A percentile compares a stretch with the other conserved stretches of the same genome.
phyloP scores from a whole-genome alignment of 1,140 invertebrate genomes.

The Tyrophagus putrescentiae region DNA sequence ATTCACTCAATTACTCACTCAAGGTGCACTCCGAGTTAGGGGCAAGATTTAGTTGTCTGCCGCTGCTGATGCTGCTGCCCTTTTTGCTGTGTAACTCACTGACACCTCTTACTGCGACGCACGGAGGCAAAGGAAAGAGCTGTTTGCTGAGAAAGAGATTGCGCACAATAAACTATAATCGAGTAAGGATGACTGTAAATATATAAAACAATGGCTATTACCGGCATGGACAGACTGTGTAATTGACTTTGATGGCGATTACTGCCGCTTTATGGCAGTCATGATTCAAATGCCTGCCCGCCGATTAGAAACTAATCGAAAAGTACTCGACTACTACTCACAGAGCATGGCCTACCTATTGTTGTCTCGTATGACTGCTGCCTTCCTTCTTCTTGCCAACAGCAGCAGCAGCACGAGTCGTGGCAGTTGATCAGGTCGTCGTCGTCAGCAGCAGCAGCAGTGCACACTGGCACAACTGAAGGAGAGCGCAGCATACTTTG shows the following conservation, averaged over 20 bases:
- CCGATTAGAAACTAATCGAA: constrained; percentile 7
- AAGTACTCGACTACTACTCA: neutral
- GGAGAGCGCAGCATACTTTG: no score
- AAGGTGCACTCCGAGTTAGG: neutral
- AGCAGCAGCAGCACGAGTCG: no score
- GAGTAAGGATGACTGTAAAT: constrained; percentile 10
- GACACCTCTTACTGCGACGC: constrained; percentile 3
- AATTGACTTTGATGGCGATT: constrained; percentile 7
- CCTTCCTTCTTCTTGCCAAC: no score
- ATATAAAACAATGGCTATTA: constrained; percentile 9
- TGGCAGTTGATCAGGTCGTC: no score
- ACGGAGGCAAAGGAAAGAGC: no score
- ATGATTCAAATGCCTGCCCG: constrained; percentile 6
- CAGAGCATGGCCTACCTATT: neutral
- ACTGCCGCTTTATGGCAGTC: neutral
- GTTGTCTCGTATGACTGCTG: no score
- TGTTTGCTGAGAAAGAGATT: no score
- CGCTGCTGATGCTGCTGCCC: no score
- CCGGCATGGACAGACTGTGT: neutral
- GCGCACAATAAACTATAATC: constrained; percentile 6
- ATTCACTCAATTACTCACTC: neutral
- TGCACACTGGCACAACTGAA: no score
- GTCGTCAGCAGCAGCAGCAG: no score
- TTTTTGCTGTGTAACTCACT: no score
- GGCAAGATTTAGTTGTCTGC: constrained; percentile 5